phyloP scores from a whole-genome alignment of 2,888 invertebrate genomes.

The Himalopsyche japonica region DNA sequence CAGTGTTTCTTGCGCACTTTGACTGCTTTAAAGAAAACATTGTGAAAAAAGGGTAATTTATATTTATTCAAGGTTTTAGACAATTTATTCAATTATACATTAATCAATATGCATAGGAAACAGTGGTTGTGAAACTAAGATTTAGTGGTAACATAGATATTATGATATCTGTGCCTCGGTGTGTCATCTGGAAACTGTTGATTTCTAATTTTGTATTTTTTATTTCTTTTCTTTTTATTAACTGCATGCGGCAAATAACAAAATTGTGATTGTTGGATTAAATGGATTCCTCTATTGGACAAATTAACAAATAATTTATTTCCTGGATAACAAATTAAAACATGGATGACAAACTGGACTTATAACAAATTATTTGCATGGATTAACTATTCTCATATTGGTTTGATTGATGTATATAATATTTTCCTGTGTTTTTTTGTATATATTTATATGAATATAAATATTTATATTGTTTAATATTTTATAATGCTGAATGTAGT shows the following conservation, averaged over 20 bases:
- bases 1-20: too few relatives aligned
- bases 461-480: not conserved
- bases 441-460: not conserved
- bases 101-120: too few relatives aligned
- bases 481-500: slow-evolving; percentile 49
- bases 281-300: not conserved
- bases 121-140: too few relatives aligned
- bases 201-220: not conserved
- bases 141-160: too few relatives aligned
- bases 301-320: not conserved
- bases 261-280: not conserved
- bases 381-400: not conserved
- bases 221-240: not conserved
- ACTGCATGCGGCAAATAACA: not conserved
- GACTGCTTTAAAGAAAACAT: too few relatives aligned
- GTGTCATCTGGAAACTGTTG: too few relatives aligned
- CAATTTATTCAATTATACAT: too few relatives aligned
- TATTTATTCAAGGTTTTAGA: too few relatives aligned
- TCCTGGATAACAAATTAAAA: not conserved
- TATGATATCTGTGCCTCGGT: too few relatives aligned
- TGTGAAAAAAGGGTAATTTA: too few relatives aligned
- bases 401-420: not conserved
- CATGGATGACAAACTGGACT: not conserved
- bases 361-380: not conserved
- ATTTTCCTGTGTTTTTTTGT: not conserved